phyloP scores from a whole-genome alignment of 2,113 vertebrate genomes.

The Chitala chitala region DNA sequence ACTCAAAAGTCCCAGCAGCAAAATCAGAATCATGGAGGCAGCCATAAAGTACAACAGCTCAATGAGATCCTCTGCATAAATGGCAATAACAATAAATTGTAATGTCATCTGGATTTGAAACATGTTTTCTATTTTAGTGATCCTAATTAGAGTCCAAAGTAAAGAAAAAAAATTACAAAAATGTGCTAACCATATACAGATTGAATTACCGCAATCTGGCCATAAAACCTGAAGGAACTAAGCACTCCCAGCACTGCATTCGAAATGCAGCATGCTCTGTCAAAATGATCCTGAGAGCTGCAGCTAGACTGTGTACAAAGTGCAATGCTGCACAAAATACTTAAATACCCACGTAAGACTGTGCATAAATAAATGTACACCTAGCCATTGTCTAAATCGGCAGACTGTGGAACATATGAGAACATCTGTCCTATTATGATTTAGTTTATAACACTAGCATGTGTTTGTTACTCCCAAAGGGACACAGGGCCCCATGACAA shows the following conservation, averaged over 20 bases:
- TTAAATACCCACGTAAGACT: not conserved
- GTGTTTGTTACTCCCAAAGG: too few species aligned
- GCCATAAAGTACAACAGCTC: constrained; percentile 3
- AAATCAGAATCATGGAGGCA: not conserved
- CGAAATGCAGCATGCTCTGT: not conserved
- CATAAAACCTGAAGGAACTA: not conserved
- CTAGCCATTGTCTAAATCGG: too few species aligned
- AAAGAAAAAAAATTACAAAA: not conserved
- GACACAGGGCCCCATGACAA: too few species aligned
- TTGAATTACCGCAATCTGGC: not conserved
- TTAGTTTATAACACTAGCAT: too few species aligned
- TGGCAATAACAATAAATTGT: not conserved
- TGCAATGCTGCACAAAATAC: not conserved
- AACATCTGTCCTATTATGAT: too few species aligned
- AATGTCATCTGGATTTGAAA: not conserved
- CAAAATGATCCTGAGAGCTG: not conserved
- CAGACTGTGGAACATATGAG: too few species aligned
- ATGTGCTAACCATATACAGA: not conserved
- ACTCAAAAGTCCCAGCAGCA: not conserved
- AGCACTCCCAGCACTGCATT: too few species aligned
- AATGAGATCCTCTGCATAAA: not conserved
- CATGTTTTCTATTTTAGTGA: not conserved
- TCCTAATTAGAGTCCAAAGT: not conserved
- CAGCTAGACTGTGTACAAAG: not conserved
- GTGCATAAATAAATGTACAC: not conserved